A percentile compares a stretch with the other conserved stretches of the same genome.
These are phyloP conservation scores for Meteorus sp. DNA, from an alignment of 1,140 invertebrate species.

Conservation along the genomic window DNA sequence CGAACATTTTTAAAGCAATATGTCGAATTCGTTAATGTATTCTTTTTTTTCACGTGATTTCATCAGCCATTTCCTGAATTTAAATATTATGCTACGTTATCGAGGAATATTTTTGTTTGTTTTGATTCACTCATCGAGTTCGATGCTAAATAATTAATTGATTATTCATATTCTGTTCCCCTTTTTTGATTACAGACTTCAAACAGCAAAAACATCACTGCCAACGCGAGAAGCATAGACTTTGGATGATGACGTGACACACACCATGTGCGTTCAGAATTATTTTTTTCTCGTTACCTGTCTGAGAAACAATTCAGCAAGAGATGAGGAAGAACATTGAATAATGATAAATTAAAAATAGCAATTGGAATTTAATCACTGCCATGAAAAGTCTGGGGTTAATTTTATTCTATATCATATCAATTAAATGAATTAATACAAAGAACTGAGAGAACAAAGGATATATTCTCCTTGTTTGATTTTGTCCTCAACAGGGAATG, in stretches of 20 bases:
- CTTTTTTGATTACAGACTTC: constrained; percentile 44
- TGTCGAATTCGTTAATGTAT: constrained; percentile 6
- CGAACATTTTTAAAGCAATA: constrained; percentile 1
- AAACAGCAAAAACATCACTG: constrained; percentile 46
- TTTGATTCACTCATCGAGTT: too few relatives aligned
- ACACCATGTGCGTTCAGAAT: neutral
- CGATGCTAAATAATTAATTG: constrained; percentile 4
- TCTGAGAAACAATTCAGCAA: neutral
- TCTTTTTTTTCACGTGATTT: too few relatives aligned
- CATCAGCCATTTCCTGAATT: too few relatives aligned
- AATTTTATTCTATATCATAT: too few relatives aligned
- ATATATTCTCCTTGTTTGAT: too few relatives aligned
- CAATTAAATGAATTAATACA: too few relatives aligned
- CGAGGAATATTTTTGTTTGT: too few relatives aligned
- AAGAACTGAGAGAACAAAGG: too few relatives aligned
- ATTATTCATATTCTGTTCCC: constrained; percentile 14
- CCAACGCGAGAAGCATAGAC: constrained; percentile 33
- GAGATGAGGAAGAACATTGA: constrained; percentile 20
- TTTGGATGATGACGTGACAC: too few relatives aligned
- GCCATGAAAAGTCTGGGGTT: constrained; percentile 31
- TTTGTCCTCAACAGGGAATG: too few relatives aligned
- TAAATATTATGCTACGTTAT: too few relatives aligned
- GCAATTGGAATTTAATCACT: constrained; percentile 35
- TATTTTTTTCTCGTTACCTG: neutral
- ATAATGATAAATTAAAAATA: constrained; percentile 19